phyloP scores from a whole-genome alignment of 2,888 invertebrate species.

The Rhagonycha lutea region DNA sequence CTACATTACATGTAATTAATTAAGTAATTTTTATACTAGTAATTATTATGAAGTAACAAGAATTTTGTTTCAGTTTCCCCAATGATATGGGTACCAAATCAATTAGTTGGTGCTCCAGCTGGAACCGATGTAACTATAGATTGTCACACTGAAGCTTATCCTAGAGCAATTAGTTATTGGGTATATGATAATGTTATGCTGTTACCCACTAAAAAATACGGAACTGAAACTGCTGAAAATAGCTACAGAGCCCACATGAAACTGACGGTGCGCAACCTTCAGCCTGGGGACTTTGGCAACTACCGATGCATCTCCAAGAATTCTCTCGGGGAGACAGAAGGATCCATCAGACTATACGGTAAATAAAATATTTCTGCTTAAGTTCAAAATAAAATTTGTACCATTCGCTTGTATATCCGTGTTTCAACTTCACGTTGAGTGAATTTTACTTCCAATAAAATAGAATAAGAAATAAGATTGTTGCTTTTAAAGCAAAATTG shows the following conservation, averaged over 20 bases:
- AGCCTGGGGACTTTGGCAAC: constrained; percentile 84
- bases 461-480: constrained; percentile 21
- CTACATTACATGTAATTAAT: no score
- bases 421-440: constrained; percentile 27
- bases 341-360: constrained; percentile 90
- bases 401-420: constrained; percentile 28
- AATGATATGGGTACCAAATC: constrained; percentile 94
- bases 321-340: constrained; percentile 91
- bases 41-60: not conserved
- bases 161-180: constrained; percentile 91
- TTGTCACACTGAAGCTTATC: constrained; percentile 92
- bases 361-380: constrained; percentile 50
- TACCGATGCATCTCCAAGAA: constrained; percentile 93
- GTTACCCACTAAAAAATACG: constrained; percentile 85
- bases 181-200: constrained; percentile 90
- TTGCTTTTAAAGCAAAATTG: constrained; percentile 16
- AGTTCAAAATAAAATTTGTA: constrained; percentile 30
- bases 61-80: constrained; percentile 74
- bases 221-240: constrained; percentile 80
- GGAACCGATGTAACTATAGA: constrained; percentile 91
- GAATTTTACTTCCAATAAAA: constrained; percentile 28
- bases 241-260: constrained; percentile 90
- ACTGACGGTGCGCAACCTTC: constrained; percentile 82
- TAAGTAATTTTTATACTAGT: not conserved
- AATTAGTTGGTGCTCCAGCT: constrained; percentile 87